phyloP scores from a whole-genome alignment of 2,888 invertebrate species.

The Belgica antarctica region DNA sequence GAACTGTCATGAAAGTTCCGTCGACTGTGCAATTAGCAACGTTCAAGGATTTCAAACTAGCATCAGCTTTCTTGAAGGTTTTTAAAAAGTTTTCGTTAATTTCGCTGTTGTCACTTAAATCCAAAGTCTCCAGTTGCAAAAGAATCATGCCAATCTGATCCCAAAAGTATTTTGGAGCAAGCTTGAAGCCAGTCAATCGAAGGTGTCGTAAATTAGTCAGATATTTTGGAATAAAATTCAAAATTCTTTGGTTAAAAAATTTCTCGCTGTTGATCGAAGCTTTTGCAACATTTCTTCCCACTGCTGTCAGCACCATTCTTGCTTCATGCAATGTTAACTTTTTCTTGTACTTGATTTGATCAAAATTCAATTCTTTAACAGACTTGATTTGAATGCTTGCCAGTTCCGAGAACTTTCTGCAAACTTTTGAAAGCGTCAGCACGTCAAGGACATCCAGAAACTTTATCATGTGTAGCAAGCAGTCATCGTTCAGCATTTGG shows the following conservation, averaged over 20 bases:
- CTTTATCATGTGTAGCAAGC: slow-evolving; percentile 8
- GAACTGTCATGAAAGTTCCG: neutral
- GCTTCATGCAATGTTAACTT: slow-evolving; percentile 27
- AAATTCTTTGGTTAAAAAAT: slow-evolving; percentile 28
- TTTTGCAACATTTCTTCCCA: neutral
- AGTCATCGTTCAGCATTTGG: slow-evolving; percentile 30
- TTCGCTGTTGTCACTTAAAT: slow-evolving; percentile 36
- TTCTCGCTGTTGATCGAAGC: slow-evolving; percentile 29
- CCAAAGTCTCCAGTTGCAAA: neutral
- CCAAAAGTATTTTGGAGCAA: slow-evolving; percentile 2
- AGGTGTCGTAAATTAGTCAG: neutral
- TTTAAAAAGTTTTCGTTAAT: slow-evolving; percentile 29
- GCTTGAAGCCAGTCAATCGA: slow-evolving; percentile 27
- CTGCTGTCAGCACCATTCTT: neutral
- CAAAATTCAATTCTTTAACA: slow-evolving; percentile 10
- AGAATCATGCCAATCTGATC: neutral
- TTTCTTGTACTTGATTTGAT: neutral
- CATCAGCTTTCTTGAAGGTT: neutral
- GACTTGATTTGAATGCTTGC: slow-evolving; percentile 6
- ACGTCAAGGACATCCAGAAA: slow-evolving; percentile 30
- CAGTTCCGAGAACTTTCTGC: slow-evolving; percentile 19
- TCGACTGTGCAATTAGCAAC: slow-evolving; percentile 22
- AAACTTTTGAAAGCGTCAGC: slow-evolving; percentile 2
- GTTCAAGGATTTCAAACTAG: slow-evolving; percentile 5
- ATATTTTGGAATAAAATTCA: slow-evolving; percentile 37